phyloP scores from a whole-genome alignment of 2,797 vertebrate genomes.

The Clarias pachynema region DNA sequence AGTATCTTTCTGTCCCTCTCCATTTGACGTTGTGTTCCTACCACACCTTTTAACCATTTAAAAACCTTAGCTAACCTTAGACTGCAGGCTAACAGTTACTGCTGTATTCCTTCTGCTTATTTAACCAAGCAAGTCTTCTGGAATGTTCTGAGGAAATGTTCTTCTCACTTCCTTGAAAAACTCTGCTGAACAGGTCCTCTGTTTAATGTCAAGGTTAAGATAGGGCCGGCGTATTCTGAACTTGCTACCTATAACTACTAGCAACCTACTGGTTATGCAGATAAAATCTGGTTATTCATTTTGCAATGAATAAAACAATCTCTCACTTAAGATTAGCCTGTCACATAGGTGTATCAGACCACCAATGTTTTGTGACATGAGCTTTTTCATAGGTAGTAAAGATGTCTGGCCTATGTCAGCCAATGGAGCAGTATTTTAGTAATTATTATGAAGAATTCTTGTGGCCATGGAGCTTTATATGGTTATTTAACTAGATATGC shows the following conservation, averaged over 20 bases:
- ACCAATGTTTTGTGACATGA: background rate
- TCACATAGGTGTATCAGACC: background rate
- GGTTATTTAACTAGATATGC: background rate
- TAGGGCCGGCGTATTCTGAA: background rate
- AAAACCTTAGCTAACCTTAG: background rate
- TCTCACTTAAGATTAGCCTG: background rate
- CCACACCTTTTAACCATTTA: background rate
- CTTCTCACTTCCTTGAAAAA: background rate
- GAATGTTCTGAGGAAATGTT: background rate
- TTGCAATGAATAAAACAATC: background rate
- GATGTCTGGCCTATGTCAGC: background rate
- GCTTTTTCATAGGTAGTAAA: background rate
- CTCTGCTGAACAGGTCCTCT: background rate
- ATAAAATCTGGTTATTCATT: background rate
- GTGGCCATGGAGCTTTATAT: background rate
- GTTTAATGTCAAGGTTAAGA: background rate
- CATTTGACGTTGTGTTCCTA: background rate
- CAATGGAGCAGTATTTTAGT: background rate
- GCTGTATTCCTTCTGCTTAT: background rate
- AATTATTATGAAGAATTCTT: background rate
- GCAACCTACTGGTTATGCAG: background rate
- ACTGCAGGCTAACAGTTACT: background rate
- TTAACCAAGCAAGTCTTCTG: background rate
- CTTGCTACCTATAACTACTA: background rate
- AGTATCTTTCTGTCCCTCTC: background rate